phyloP scores from a whole-genome alignment of 2,888 invertebrate species.

The Trachelus iudaicus region DNA sequence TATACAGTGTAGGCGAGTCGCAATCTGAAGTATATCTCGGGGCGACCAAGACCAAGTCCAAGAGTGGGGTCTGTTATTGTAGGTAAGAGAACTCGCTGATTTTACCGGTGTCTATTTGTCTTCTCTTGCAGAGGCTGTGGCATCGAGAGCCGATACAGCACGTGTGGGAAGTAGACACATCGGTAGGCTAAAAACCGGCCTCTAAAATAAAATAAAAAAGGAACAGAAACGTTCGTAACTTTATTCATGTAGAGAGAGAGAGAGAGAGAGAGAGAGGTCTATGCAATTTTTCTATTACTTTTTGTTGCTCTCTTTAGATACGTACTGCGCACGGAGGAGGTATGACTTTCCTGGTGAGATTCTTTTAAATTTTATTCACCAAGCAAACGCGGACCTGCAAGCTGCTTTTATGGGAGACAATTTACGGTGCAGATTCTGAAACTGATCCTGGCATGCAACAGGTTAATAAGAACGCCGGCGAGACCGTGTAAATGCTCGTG shows the following conservation, averaged over 20 bases:
- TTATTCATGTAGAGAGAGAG: not conserved
- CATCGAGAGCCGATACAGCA: conserved; percentile 4
- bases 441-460: not conserved
- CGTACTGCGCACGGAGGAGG: not conserved
- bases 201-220: not conserved
- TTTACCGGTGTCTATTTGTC: conserved; percentile 14
- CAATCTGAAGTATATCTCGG: conserved; percentile 26
- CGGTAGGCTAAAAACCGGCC: conserved; percentile 11
- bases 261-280: conserved; percentile 5
- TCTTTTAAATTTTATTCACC: not conserved
- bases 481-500: not conserved
- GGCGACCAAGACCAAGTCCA: not conserved
- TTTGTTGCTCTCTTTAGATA: not conserved
- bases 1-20: conserved; percentile 25
- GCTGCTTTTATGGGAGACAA: not conserved
- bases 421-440: not conserved
- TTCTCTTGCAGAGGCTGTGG: not conserved
- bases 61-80: not conserved
- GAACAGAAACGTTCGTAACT: conserved; percentile 10
- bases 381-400: not conserved
- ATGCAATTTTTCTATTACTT: not conserved
- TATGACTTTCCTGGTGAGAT: not conserved
- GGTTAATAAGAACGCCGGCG: not conserved
- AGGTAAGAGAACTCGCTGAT: not conserved
- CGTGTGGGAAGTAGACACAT: conserved; percentile 23